Conservation (phyloP, 2,797 vertebrate genomes). For the Sebastes trivittatus region DNA sequence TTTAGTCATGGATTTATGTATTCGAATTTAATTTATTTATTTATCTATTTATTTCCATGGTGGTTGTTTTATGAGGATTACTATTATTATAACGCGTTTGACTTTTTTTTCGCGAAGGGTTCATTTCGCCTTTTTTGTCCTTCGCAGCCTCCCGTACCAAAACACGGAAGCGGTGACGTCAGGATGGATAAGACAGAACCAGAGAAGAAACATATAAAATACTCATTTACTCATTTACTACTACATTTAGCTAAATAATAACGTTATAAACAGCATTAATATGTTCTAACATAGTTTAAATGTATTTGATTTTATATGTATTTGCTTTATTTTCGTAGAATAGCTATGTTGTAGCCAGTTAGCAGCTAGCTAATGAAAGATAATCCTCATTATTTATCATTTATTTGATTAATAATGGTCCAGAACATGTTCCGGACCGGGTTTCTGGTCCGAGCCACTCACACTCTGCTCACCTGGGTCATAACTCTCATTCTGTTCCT, state of each 20-base stretch:
- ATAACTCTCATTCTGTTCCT: slow-evolving; percentile 85
- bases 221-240: rapidly evolving
- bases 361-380: slow-evolving; percentile 3
- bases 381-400: too few relatives aligned
- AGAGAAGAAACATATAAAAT: rapidly evolving
- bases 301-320: rapidly evolving
- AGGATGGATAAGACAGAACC: neutral
- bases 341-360: slow-evolving; percentile 13
- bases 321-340: neutral
- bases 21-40: rapidly evolving
- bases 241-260: rapidly evolving
- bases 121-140: slow-evolving; percentile 15
- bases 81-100: neutral
- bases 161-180: slow-evolving; percentile 54
- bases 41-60: neutral
- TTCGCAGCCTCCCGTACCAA: slow-evolving; percentile 37
- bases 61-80: rapidly evolving
- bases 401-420: slow-evolving; percentile 26
- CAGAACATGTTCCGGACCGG: slow-evolving; percentile 79
- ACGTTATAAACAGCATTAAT: rapidly evolving
- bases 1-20: too few relatives aligned
- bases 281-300: rapidly evolving
- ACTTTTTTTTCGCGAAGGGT: neutral
- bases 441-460: slow-evolving; percentile 82
- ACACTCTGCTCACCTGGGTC: slow-evolving; percentile 85